Conservation (phyloP, 2,113 vertebrate genomes). For the Centropus unirufus region DNA sequence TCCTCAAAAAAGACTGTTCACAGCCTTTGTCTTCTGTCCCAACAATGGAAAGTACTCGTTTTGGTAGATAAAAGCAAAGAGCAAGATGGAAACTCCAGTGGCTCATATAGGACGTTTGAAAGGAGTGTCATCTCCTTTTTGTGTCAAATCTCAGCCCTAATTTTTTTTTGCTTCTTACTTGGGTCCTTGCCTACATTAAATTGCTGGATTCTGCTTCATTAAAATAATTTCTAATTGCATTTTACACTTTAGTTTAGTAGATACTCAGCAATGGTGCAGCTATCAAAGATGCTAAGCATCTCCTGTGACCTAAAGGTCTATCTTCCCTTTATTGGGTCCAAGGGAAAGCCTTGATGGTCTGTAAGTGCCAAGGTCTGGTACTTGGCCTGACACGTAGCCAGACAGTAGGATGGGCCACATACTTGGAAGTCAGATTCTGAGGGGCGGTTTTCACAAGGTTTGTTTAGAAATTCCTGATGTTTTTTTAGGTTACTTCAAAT, state of each 20-base stretch:
- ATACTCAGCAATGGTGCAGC: constrained; percentile 1
- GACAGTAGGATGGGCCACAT: neutral
- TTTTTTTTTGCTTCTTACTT: neutral
- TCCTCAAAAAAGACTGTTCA: neutral
- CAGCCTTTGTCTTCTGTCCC: constrained; percentile 9
- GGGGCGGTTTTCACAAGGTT: neutral
- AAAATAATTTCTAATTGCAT: constrained; percentile 53
- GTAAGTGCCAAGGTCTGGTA: neutral
- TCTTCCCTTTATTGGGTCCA: neutral
- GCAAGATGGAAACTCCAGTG: neutral
- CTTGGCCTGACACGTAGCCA: neutral
- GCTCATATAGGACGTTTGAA: neutral
- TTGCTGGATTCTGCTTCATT: constrained; percentile 50
- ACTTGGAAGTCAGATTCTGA: neutral
- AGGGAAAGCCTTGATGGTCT: neutral
- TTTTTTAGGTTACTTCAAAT: neutral
- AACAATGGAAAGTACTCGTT: neutral
- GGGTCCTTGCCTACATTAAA: constrained; percentile 11
- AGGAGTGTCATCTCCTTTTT: neutral
- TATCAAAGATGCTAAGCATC: neutral
- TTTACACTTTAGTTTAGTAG: constrained; percentile 29
- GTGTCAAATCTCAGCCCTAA: neutral
- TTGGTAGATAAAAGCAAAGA: neutral
- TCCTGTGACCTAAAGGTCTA: neutral
- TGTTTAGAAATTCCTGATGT: neutral